These are phyloP conservation scores for Palaemon carinicauda DNA, from an alignment of 1,140 invertebrate genomes.

Conservation along the genomic window DNA sequence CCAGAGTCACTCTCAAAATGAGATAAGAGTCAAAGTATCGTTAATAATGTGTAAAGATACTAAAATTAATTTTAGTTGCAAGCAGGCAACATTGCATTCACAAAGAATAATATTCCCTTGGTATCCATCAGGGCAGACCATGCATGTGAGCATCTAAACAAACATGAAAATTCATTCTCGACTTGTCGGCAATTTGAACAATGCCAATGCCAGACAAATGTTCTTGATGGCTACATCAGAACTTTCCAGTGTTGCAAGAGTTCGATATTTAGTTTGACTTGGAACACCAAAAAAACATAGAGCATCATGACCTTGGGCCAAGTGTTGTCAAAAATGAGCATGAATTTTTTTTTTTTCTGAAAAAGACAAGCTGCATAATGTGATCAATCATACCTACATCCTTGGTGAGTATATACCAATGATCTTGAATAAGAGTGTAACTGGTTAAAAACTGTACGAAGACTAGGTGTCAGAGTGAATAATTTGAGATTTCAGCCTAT, in stretches of 20 bases:
- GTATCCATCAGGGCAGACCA: slow-evolving; percentile 6
- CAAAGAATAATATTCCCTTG: not conserved
- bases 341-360: not conserved
- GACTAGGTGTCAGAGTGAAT: not conserved
- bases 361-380: not conserved
- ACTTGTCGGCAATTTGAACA: slow-evolving; percentile 38
- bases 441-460: not conserved
- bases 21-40: no score
- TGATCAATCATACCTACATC: not conserved
- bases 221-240: slow-evolving; percentile 57
- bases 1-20: no score
- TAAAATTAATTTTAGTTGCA: no score
- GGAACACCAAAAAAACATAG: no score
- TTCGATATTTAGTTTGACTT: no score
- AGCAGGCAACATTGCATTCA: not conserved
- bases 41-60: no score
- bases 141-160: slow-evolving; percentile 13
- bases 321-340: not conserved
- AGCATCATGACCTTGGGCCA: no score
- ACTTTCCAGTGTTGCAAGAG: not conserved
- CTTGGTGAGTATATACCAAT: not conserved
- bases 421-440: no score
- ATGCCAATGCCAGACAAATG: slow-evolving; percentile 42
- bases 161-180: not conserved
- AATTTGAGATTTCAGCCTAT: not conserved